Evolutionary conservation across 2,113 vertebrate species (phyloP), one percentile per base, ranked within the genome.

Genomic region (Anolis carolinensis): DNA sequence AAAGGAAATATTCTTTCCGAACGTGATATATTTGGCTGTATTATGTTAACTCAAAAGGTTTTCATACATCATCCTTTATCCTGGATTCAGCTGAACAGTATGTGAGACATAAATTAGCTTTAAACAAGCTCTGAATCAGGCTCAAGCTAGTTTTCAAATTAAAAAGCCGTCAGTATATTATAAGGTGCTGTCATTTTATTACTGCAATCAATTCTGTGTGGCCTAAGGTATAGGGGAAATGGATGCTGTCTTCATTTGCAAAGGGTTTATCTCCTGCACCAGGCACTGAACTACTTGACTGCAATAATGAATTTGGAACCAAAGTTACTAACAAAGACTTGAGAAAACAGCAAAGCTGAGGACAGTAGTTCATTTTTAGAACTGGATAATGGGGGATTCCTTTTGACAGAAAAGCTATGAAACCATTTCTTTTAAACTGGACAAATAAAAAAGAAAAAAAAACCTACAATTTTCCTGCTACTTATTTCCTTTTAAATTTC

Each of bases 141-240:
- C 87, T 91, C 91, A 92, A 97, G 97, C 96, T 93, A 95, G 94
- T 95, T 97, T 96, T 96, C 91, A 86, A 96, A 98, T 97, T 98
- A 97, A 97, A 97, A 96, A 96, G 93, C 93, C 85, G 92, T 96
- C 96, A 94, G 89, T 97, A 97, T 96, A 97, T 97, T 97, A 97
- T 92, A 94, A 91, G 87, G 91, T 93, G 94, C 95, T 97, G 97
- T 97, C 96, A 97, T 97, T 98, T 98, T 98, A 98, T 97, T 97
- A 97, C 96, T 91, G 93, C 94, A 97, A 98, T 98, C 97, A 98
- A 97, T 98, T 97, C 93, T 93, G 90, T 79, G 88, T 96, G 95
- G 96, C 96, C 95, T 75, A 92, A 95, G 94, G 96, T 95, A 94
- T 94, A 95, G 95, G 95, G 86, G 94, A 96, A 96, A 96, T 94